Base-by-base conservation (phyloP, 2,888 invertebrate species). In the Leucozona laternaria region DNA sequence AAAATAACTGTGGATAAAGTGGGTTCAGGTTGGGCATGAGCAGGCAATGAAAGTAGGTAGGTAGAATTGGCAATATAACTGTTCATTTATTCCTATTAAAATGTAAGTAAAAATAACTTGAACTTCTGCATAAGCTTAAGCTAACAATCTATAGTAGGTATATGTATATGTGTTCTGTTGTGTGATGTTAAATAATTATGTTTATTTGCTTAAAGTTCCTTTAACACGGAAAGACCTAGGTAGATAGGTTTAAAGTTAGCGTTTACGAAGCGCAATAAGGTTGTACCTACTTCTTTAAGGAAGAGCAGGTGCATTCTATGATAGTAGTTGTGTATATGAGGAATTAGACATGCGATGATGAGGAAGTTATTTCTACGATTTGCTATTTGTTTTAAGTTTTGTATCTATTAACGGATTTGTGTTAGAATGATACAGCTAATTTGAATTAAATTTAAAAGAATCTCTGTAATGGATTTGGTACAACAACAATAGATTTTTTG, bases 1-100 rank as follows among this genome's bases (percentile, higher is more conserved):
- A 73, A 40, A 85, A 85, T 81, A 82, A 82, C 86, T 82, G 75
- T 82, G 75, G 82, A 86, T 86, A 71, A 86, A 86, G 78, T 79
- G 70, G 78, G 82, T 86, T 82, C 72, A 55, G 85, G 72, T 81
- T 81, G 85, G 72, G 57, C 66, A 73, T 80, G 80, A 81, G 57
- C 37, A 73, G 68, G 70, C 73, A 82, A 78, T 60, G 71, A 86
- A 86, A 82, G 82, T 82, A 82, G 86, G 82, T 82, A 82, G 78
- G 28, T 8, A 60, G 17, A 20, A 22, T 86, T 82, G 75, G 82
- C 82, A 86, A 82, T 78, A 57, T 82, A 86, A 82, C 86, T 82
- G 86, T 82, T 75, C 28, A 45, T 31, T 31, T 64, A 28, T 45
- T 1, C 31, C 31, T 31, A 64, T 80, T 64, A 64, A 31, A 64